Evolutionary conservation across 2,888 invertebrate species (phyloP), one percentile per base, ranked within the genome.

Genomic region (Tipula vernalis): DNA sequence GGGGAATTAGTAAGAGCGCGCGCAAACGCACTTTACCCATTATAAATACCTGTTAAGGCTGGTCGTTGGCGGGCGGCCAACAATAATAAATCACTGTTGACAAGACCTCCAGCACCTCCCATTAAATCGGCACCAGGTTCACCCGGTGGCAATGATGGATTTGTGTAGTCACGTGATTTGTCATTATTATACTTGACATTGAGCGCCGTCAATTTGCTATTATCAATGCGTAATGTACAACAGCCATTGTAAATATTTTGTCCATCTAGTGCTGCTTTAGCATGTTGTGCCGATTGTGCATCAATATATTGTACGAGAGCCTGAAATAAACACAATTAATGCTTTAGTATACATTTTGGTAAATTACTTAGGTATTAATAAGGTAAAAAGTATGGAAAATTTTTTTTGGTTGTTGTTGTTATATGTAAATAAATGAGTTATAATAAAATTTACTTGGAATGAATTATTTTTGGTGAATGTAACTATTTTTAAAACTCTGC

Each of bases 121-220:
- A 94, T 91, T 87, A 93, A 92, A 89, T 94, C 95, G 89, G 94
- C 93, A 87, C 93, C 93, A 44, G 94, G 93, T 89, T 99, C 99
- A 86, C 99, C 99, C 87, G 98, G 97, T 5, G 99, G 99, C 91
- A 99, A 94, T 91, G 96, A 96, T 86, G 99, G 99, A 93, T 99
- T 99, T 89, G 99, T 99, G 94, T 98, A 99, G 93, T 99, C 99
- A 88, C 99, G 94, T 88, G 98, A 98, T 93, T 99, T 99, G 94
- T 99, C 99, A 93, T 99, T 99, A 94, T 99, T 99, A 94, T 98
- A 99, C 92, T 99, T 98, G 89, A 99, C 99, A 93, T 99, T 99
- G 90, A 99, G 94, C 89, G 97, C 98, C 90, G 97, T 96, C 95
- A 99, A 95, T 93, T 99, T 99, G 90, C 98, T 98, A 94, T 98